Percentiles rank a stretch among this genome's conserved stretches.
phyloP scores from a whole-genome alignment of 2,113 vertebrate genomes.

The Lophura nycthemera region DNA sequence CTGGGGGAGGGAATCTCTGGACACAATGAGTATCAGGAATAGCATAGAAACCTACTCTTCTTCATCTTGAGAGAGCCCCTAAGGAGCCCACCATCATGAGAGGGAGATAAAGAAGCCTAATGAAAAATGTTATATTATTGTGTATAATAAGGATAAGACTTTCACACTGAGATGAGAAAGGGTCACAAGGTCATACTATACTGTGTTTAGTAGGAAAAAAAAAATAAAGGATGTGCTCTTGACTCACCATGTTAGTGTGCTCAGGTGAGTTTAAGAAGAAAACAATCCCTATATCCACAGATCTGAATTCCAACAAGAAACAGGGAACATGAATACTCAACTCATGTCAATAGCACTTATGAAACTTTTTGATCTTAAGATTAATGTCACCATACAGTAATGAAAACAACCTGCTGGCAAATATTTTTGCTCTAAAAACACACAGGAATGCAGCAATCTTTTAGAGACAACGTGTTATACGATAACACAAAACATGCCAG shows the following conservation, averaged over 20 bases:
- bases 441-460: neutral
- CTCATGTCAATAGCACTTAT: neutral
- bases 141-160: neutral
- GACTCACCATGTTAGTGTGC: neutral
- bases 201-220: neutral
- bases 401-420: neutral
- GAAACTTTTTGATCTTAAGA: neutral
- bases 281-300: neutral
- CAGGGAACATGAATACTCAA: neutral
- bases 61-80: neutral
- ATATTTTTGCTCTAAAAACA: neutral
- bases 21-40: neutral
- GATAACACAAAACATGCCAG: neutral
- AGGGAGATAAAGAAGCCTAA: neutral
- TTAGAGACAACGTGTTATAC: neutral
- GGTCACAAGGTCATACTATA: neutral
- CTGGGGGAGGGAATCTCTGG: neutral
- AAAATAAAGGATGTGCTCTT: neutral
- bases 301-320: neutral
- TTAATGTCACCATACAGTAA: neutral
- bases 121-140: neutral
- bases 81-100: neutral
- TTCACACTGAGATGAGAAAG: neutral
- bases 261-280: neutral
- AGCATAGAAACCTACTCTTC: neutral